Base-by-base conservation (phyloP, 2,888 invertebrate species). In the Limnephilus lunatus region DNA sequence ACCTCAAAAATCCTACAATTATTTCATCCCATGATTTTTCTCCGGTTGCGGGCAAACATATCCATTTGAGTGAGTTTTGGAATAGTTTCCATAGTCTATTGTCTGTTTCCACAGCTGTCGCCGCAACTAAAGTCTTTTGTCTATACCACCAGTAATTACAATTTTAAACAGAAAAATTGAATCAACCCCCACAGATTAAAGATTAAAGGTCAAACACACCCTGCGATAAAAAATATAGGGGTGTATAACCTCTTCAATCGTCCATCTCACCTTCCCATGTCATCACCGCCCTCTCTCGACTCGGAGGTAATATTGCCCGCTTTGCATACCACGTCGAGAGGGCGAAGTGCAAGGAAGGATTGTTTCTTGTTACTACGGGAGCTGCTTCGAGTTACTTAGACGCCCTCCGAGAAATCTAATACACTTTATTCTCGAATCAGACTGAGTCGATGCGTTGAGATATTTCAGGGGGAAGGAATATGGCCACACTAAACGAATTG, bases 401-500 rank as follows among this genome's bases (percentile, higher is more conserved):
- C 30, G 25, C 14, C n/a, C 86, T 48, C 14, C 30, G n/a, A 87
- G 86, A 53, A 87, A 87, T 87, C 86, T 87, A 87, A 87, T 87
- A 31, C 86, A 87, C 86, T 87, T 87, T 87, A 48, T 53, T 48
- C 44, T 44, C n/a, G 31, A 87, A 87, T 87, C 86, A 87, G 48
- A 87, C 86, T 48, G 5, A 83, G 35, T 83, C 83, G 32, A 83
- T 83, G 83, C 35, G 83, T 83, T 39, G 83, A 35, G 83, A 35
- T 83, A 35, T 83, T 39, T 35, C 5, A 2, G 35, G 32, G 83
- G 32, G 35, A 3, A 35, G 19, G 25, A n/a, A 32, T 12, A 35
- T 19, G 25, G 83, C 35, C 83, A 83, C 83, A 35, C 32, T 25
- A 32, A 15, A 32, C 83, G 83, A 83, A 35, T 39, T 35, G 15